Percentiles rank a stretch among this genome's conserved stretches.
Conservation (phyloP, 2,113 vertebrate species). For the Callocephalon fimbriatum region DNA sequence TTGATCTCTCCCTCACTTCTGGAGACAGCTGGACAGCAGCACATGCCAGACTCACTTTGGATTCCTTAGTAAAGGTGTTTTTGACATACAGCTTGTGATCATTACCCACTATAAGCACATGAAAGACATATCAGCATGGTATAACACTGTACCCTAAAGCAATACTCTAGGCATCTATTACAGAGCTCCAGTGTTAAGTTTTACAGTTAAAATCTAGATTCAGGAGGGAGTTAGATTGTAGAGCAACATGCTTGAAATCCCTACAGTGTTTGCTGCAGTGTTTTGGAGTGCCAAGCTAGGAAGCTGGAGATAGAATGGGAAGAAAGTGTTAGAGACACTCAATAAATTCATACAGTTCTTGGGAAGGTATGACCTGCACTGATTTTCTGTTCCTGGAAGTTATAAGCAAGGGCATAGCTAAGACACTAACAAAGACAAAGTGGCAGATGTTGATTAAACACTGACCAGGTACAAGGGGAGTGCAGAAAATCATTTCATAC, state of each 20-base stretch:
- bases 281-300: not conserved
- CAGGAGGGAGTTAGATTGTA: not conserved
- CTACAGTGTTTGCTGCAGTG: not conserved
- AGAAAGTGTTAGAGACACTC: not conserved
- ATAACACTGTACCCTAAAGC: not conserved
- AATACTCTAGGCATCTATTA: conserved; percentile 9
- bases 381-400: not conserved
- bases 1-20: not conserved
- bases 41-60: not conserved
- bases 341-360: not conserved
- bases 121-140: not conserved
- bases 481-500: not conserved
- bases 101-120: not conserved
- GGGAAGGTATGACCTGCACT: not conserved
- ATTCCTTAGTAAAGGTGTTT: not conserved
- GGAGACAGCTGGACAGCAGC: not conserved
- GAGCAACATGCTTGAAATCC: not conserved
- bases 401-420: not conserved
- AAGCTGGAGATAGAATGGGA: not conserved
- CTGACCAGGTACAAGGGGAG: not conserved
- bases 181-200: not conserved
- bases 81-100: not conserved
- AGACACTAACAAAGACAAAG: not conserved
- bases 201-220: not conserved
- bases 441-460: not conserved